These are phyloP conservation scores for Xanthia icteritia DNA, from an alignment of 2,888 invertebrate genomes.

Conservation along the genomic window DNA sequence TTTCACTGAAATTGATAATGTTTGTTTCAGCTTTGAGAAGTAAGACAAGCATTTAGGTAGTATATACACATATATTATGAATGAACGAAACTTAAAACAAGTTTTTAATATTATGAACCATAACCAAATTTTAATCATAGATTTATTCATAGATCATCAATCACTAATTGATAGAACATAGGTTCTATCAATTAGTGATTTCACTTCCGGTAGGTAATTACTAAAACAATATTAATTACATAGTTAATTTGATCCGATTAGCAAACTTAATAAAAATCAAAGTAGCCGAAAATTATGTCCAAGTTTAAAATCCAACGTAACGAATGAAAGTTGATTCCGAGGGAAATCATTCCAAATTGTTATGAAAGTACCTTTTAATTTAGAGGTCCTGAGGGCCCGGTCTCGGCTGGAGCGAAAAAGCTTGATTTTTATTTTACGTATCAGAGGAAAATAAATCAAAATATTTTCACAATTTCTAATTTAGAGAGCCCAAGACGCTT, in stretches of 20 bases:
- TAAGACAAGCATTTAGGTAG: neutral
- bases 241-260: slow-evolving; percentile 43
- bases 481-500: slow-evolving; percentile 51
- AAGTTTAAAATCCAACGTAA: slow-evolving; percentile 51
- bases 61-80: neutral
- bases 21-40: neutral
- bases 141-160: no score
- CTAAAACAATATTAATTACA: slow-evolving; percentile 9
- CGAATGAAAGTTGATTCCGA: slow-evolving; percentile 62
- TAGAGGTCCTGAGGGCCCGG: slow-evolving; percentile 58
- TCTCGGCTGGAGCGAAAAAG: slow-evolving; percentile 41
- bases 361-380: slow-evolving; percentile 67
- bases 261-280: slow-evolving; percentile 35
- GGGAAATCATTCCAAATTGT: slow-evolving; percentile 67
- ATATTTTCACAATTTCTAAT: slow-evolving; percentile 64
- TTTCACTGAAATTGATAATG: neutral
- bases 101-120: slow-evolving; percentile 11
- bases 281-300: slow-evolving; percentile 51
- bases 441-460: slow-evolving; percentile 64
- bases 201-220: slow-evolving; percentile 19
- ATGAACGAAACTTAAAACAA: neutral
- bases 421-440: slow-evolving; percentile 63
- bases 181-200: slow-evolving; percentile 10
- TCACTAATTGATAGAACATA: no score
- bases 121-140: slow-evolving; percentile 14